Evolutionary conservation across 2,113 vertebrate species (phyloP).

Genomic region (Hypomesus transpacificus): DNA sequence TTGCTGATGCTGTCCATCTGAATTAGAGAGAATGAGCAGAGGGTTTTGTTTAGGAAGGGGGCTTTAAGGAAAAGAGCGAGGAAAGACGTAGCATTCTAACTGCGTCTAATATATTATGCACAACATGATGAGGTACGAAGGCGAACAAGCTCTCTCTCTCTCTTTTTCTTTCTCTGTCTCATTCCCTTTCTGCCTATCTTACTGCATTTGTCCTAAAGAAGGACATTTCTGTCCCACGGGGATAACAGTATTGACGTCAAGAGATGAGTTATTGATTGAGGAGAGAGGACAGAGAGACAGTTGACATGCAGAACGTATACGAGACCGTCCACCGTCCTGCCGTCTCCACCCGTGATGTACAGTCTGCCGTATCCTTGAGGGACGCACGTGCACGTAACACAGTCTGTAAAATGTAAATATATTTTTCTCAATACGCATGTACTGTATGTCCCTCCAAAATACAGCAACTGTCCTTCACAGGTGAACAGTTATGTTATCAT

Average conservation of each 20-base stretch:
- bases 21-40: neutral
- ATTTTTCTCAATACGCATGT: too few relatives aligned
- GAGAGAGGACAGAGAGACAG: slow-evolving; percentile 40
- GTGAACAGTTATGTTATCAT: too few relatives aligned
- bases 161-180: neutral
- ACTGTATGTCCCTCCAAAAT: too few relatives aligned
- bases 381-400: too few relatives aligned
- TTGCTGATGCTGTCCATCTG: too few relatives aligned
- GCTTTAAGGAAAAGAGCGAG: neutral
- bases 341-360: too few relatives aligned
- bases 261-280: slow-evolving; percentile 66
- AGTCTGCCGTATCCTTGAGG: too few relatives aligned
- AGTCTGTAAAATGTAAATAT: too few relatives aligned
- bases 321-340: neutral
- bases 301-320: slow-evolving; percentile 43
- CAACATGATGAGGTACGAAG: slow-evolving; percentile 6
- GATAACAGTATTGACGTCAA: slow-evolving; percentile 51
- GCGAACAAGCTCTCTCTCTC: slow-evolving; percentile 15
- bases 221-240: slow-evolving; percentile 55
- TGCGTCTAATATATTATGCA: slow-evolving; percentile 11
- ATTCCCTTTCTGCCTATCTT: slow-evolving; percentile 9
- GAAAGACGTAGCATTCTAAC: slow-evolving; percentile 1
- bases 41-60: neutral
- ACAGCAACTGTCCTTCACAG: too few relatives aligned
- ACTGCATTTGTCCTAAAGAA: slow-evolving; percentile 56